Conservation (phyloP, 1,140 invertebrate genomes). For the Halyomorpha halys region DNA sequence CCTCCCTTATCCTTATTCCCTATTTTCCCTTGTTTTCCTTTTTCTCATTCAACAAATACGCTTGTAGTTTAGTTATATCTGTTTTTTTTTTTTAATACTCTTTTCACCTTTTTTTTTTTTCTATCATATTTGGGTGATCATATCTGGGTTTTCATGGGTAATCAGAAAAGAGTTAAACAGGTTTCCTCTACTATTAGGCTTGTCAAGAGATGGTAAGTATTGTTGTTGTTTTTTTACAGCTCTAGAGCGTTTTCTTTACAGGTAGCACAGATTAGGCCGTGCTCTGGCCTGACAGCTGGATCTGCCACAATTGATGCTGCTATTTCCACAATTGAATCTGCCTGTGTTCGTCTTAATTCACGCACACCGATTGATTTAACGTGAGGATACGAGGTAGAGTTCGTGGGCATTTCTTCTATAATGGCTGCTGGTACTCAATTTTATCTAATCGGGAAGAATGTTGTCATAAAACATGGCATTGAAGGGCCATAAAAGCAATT, state of each 20-base stretch:
- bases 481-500: too few species aligned
- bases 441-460: too few species aligned
- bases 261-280: conserved; percentile 18
- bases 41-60: conserved; percentile 17
- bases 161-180: not conserved
- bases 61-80: conserved; percentile 14
- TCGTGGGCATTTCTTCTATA: too few species aligned
- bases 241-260: conserved; percentile 27
- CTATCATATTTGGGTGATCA: conserved; percentile 15
- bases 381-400: too few species aligned
- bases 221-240: conserved; percentile 19
- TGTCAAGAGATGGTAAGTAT: conserved; percentile 23
- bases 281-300: conserved; percentile 1
- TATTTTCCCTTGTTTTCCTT: conserved; percentile 16
- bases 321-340: conserved; percentile 4
- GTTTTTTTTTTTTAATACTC: conserved; percentile 9
- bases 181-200: conserved; percentile 15
- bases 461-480: too few species aligned
- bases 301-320: conserved; percentile 8
- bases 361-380: too few species aligned
- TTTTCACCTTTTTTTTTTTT: conserved; percentile 10
- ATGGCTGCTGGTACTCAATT: too few species aligned
- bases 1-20: conserved; percentile 9
- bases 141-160: conserved; percentile 18
- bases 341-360: not conserved